phyloP scores from a whole-genome alignment of 2,888 invertebrate genomes.

The Periphyllus acericola region DNA sequence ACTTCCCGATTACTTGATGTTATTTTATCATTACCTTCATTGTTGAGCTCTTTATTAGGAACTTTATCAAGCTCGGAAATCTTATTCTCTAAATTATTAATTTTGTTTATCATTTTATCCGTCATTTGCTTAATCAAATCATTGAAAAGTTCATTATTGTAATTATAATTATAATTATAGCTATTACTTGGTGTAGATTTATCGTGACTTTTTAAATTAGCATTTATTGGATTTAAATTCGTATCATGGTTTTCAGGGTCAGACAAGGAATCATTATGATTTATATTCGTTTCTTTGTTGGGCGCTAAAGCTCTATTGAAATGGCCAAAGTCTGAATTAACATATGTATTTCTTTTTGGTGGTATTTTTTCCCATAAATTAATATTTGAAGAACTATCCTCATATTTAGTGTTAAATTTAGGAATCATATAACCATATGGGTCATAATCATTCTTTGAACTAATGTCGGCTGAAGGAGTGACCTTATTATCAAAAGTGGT shows the following conservation, averaged over 20 bases:
- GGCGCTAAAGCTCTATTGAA: too few relatives aligned
- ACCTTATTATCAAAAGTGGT: not conserved
- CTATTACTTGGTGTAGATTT: not conserved
- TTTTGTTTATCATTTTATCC: not conserved
- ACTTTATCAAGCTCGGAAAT: not conserved
- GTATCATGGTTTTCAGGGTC: not conserved
- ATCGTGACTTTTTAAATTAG: not conserved
- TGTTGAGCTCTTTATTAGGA: not conserved
- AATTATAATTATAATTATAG: not conserved
- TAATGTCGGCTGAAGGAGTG: not conserved
- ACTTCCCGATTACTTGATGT: not conserved
- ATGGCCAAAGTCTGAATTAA: not conserved
- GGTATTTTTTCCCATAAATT: constrained; percentile 21
- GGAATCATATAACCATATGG: constrained; percentile 28
- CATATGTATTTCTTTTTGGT: not conserved
- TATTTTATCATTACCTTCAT: not conserved
- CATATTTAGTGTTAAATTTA: constrained; percentile 5
- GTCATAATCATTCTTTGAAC: not conserved
- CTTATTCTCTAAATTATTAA: constrained; percentile 21
- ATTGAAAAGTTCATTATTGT: not conserved
- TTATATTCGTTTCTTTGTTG: not conserved
- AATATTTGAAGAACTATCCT: not conserved
- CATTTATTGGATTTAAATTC: not conserved
- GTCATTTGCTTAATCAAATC: not conserved
- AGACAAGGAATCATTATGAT: not conserved